Base-by-base conservation (phyloP, 1,140 invertebrate species). In the Zophobas atratus region DNA sequence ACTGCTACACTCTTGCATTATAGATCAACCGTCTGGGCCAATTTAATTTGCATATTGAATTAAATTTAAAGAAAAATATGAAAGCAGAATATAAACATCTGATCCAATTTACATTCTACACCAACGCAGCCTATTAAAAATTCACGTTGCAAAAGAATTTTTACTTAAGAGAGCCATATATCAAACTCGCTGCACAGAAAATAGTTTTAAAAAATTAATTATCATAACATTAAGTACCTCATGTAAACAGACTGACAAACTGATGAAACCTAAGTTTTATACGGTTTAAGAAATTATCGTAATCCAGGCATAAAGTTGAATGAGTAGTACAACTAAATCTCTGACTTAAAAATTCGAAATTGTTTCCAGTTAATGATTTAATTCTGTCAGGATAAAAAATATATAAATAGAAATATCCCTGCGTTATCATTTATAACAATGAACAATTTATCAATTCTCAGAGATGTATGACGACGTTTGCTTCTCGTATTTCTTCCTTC, bases 1-100 rank as follows among this genome's bases (percentile, higher is more conserved):
- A 41, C 60, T 67, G 38, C 43, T 20, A 20, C 20, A 20, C 20
- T 67, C 33, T 67, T 67, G 43, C 41, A 67, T 67, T 67, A 67
- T 67, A 67, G 60, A 67, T 67, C 60, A 43, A 67, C 60, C 43
- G 43, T 67, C 60, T 67, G 20, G 43, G 33, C 6, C 39, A 6
- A 8, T 20, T 2, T 67, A 43, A 67, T 67, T 67, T 43, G 33
- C 60, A 67, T 67, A 41, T 67, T 67, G 60, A 33, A 67, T 67
- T 67, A 67, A 67, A 67, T 67, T 39, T 67, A n/a, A 67, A 67
- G 60, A 67, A 67, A 60, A 67, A 67, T 67, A 67, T 67, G 60
- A 41, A 67, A 67, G 60, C 43, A 43, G 38, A 43, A 60, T 60
- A 35, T 60, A 60, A 60, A 67, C 60, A 32, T 67, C 20, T 67